Conservation (phyloP, 2,113 vertebrate species). For the Corythaeola cristata region DNA sequence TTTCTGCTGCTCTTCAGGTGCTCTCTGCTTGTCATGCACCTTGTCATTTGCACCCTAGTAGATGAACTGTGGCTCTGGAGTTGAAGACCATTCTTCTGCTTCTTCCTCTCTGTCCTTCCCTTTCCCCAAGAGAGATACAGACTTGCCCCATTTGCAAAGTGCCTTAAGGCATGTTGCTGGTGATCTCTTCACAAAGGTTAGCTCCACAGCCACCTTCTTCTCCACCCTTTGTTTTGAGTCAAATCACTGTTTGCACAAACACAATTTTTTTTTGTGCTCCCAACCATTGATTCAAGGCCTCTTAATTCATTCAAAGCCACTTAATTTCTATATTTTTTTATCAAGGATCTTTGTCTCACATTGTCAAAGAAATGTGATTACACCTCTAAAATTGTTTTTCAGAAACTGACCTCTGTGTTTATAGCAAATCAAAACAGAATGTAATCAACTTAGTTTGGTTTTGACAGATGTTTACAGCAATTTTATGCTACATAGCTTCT, state of each 20-base stretch:
- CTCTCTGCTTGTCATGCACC: too few relatives aligned
- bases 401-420: slow-evolving; percentile 41
- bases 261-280: neutral
- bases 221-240: neutral
- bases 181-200: neutral
- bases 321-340: slow-evolving; percentile 37
- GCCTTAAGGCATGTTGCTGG: neutral
- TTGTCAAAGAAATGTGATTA: slow-evolving; percentile 60
- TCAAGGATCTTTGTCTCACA: slow-evolving; percentile 13
- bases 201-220: neutral
- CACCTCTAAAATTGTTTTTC: slow-evolving; percentile 15
- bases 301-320: slow-evolving; percentile 22
- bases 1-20: too few relatives aligned
- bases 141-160: neutral
- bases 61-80: neutral
- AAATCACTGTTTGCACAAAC: neutral
- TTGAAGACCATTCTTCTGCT: neutral
- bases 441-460: slow-evolving; percentile 53
- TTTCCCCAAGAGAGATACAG: neutral
- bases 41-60: neutral
- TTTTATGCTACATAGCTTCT: slow-evolving; percentile 54
- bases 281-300: neutral
- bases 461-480: slow-evolving; percentile 65
- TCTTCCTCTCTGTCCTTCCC: neutral
- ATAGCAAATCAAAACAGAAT: slow-evolving; percentile 55